These are phyloP conservation scores for Antrozous pallidus DNA, from an alignment of 2,797 vertebrate genomes.

Conservation along the genomic window DNA sequence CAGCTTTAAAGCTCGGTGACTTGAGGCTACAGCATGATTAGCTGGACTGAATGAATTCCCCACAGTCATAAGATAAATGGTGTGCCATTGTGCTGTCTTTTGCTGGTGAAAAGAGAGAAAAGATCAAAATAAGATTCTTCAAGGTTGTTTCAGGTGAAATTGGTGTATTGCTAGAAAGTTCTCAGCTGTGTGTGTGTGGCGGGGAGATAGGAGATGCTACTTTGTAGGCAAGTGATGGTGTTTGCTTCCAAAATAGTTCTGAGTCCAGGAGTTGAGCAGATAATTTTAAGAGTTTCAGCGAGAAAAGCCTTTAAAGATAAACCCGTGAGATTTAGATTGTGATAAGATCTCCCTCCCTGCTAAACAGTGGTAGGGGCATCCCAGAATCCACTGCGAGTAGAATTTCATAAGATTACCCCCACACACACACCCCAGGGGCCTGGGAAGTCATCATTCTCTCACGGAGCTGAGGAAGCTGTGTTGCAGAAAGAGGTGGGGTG, in stretches of 20 bases:
- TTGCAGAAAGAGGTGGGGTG: not conserved
- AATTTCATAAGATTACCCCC: not conserved
- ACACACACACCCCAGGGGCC: too few relatives aligned
- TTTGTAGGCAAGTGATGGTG: not conserved
- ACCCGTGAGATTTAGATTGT: not conserved
- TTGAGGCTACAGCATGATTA: not conserved
- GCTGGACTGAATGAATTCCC: not conserved
- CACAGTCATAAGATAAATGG: not conserved
- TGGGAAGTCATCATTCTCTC: not conserved
- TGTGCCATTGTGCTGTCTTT: not conserved
- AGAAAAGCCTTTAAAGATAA: not conserved
- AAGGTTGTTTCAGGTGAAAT: not conserved
- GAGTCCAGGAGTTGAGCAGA: not conserved
- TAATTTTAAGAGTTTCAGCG: not conserved
- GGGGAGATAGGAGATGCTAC: not conserved
- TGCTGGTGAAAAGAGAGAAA: not conserved
- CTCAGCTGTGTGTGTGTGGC: fast-evolving
- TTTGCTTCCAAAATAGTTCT: not conserved
- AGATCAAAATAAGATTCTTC: not conserved
- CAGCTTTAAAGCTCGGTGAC: not conserved
- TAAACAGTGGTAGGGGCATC: not conserved
- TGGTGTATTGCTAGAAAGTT: not conserved
- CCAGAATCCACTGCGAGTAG: not conserved
- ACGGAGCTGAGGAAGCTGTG: not conserved
- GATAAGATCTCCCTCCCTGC: not conserved